Conservation (phyloP, 53 echinoderm and acorn worm genomes). For the Henricia sp. region DNA sequence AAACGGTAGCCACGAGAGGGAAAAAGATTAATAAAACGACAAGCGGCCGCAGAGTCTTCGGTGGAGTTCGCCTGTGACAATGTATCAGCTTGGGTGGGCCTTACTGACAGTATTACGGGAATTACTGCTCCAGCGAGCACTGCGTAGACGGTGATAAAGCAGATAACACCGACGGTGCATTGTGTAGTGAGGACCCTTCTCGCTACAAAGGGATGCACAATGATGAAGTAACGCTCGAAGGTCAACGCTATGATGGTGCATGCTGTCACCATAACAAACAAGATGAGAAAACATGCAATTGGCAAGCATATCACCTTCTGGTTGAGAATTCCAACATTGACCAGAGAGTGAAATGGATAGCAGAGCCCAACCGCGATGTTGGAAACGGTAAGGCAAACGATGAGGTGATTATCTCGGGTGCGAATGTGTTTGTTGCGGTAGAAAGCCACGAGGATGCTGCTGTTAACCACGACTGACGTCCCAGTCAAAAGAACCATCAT, state of each 20-base stretch:
- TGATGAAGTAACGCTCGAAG: constrained; percentile 49
- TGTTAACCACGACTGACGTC: neutral
- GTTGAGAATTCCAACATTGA: constrained; percentile 9
- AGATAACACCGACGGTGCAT: neutral
- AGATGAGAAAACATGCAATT: constrained; percentile 22
- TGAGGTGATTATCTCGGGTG: constrained; percentile 40
- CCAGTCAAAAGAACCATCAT: constrained; percentile 1
- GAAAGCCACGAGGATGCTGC: constrained; percentile 5
- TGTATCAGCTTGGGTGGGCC: neutral
- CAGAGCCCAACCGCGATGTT: constrained; percentile 28
- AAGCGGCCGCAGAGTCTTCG: neutral
- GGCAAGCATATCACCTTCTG: neutral
- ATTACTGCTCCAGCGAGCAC: constrained; percentile 22
- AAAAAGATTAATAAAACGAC: constrained; percentile 17
- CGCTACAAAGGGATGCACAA: constrained; percentile 26
- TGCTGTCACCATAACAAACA: neutral
- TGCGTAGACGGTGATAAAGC: neutral
- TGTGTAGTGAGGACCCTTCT: neutral
- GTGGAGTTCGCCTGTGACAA: neutral
- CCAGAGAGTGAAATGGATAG: constrained; percentile 47
- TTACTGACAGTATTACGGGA: neutral
- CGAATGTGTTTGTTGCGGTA: constrained; percentile 9
- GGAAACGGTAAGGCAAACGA: constrained; percentile 1
- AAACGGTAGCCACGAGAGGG: constrained; percentile 27
- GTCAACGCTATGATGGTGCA: constrained; percentile 41